Evolutionary conservation across 2,797 vertebrate species (phyloP).

Genomic region (Erethizon dorsatum): DNA sequence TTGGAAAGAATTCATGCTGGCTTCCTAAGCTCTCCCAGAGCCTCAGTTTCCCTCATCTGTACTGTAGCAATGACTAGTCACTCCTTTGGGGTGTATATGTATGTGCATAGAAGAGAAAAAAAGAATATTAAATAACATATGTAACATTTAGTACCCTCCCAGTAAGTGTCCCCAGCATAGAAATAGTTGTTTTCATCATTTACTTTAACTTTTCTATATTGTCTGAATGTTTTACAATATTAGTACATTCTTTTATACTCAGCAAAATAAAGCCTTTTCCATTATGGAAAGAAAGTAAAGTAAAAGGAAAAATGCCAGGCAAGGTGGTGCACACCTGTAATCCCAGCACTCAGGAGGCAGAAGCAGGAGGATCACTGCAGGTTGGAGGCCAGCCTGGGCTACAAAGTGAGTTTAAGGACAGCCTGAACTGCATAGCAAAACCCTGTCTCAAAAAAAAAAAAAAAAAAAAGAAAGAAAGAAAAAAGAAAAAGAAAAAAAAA

Average conservation of each 20-base stretch:
- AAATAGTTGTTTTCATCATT: constrained; percentile 12
- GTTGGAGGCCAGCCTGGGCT: too few species aligned
- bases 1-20: neutral
- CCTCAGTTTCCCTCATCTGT: neutral
- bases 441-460: neutral
- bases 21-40: neutral
- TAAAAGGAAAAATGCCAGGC: neutral
- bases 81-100: neutral
- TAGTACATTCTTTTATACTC: constrained; percentile 15
- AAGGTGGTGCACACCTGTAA: too few species aligned
- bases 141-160: neutral
- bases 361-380: too few species aligned
- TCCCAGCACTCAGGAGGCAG: too few species aligned
- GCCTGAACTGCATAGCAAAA: neutral
- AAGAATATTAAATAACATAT: constrained; percentile 17
- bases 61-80: neutral
- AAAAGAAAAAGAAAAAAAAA: neutral
- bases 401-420: neutral
- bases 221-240: constrained; percentile 5
- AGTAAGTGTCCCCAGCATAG: neutral
- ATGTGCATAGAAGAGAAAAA: neutral
- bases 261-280: constrained; percentile 53
- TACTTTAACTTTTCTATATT: constrained; percentile 28
- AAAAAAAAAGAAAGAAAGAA: neutral
- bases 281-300: constrained; percentile 40